phyloP scores from a whole-genome alignment of 2,113 vertebrate species.

The Prunella himalayana region DNA sequence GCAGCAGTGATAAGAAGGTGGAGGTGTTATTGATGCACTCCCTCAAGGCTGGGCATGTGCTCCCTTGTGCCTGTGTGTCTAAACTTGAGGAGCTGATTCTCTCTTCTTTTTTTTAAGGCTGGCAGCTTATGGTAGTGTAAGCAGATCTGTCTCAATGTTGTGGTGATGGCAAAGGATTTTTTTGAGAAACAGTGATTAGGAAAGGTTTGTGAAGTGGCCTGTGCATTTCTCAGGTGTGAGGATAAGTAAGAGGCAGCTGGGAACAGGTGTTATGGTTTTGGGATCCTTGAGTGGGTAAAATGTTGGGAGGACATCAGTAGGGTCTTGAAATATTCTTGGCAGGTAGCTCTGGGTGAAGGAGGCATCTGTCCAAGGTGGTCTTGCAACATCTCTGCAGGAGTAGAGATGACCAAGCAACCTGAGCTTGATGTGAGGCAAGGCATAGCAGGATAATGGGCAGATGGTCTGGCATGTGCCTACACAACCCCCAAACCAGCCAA shows the following conservation, averaged over 20 bases:
- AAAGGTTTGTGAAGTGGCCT: background rate
- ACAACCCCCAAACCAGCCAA: background rate
- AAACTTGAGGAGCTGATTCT: background rate
- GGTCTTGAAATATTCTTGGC: background rate
- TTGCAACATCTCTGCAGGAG: background rate
- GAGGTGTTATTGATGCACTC: background rate
- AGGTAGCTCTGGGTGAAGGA: background rate
- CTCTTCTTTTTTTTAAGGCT: background rate
- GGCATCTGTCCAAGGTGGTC: background rate
- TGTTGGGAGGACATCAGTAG: background rate
- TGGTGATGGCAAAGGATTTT: background rate
- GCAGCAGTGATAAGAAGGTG: background rate
- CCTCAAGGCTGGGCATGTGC: background rate
- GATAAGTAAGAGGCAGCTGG: background rate
- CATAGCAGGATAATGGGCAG: background rate
- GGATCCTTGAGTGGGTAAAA: background rate
- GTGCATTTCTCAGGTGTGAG: background rate
- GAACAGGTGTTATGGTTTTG: background rate
- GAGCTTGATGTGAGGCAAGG: background rate
- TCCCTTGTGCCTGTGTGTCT: background rate
- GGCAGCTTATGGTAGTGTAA: background rate
- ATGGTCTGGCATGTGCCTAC: background rate
- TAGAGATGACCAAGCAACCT: background rate
- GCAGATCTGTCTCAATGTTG: background rate
- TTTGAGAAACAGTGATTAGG: background rate